Evolutionary conservation across 2,113 vertebrate species (phyloP).

Genomic region (Mola mola): DNA sequence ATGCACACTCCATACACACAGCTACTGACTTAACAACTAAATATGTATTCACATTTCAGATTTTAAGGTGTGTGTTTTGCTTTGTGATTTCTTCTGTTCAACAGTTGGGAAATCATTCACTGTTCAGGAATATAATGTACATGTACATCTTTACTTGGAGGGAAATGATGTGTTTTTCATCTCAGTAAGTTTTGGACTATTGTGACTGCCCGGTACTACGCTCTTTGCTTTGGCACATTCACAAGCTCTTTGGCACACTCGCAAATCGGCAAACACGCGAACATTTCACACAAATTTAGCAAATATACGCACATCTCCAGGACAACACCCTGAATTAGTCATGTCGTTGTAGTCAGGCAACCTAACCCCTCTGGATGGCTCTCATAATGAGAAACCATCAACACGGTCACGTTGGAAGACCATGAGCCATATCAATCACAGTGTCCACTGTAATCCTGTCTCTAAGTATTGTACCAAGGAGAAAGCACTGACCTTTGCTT

Average conservation of each 20-base stretch:
- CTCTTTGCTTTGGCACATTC: constrained; percentile 20
- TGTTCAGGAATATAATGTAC: too few species aligned
- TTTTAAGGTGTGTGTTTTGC: too few species aligned
- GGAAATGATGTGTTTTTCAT: not conserved
- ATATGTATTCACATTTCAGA: too few species aligned
- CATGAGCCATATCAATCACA: constrained; percentile 27
- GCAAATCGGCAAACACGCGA: constrained; percentile 10
- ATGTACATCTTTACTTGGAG: too few species aligned
- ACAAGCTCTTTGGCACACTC: not conserved
- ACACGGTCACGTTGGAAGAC: constrained; percentile 44
- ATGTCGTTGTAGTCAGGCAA: constrained; percentile 61
- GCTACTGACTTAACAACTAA: too few species aligned
- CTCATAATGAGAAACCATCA: constrained; percentile 46
- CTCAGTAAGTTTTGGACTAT: constrained; percentile 9
- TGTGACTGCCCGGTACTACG: constrained; percentile 25
- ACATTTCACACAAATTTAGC: constrained; percentile 31
- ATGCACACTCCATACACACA: too few species aligned
- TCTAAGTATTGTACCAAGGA: constrained; percentile 34
- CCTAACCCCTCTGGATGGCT: constrained; percentile 35
- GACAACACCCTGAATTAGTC: constrained; percentile 63
- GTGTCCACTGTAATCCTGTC: constrained; percentile 20
- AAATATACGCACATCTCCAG: constrained; percentile 53
- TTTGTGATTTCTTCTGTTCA: too few species aligned
- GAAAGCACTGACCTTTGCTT: constrained; percentile 70
- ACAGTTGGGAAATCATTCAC: too few species aligned